phyloP scores from a whole-genome alignment of 2,797 vertebrate species.

The Notolabrus celidotus region DNA sequence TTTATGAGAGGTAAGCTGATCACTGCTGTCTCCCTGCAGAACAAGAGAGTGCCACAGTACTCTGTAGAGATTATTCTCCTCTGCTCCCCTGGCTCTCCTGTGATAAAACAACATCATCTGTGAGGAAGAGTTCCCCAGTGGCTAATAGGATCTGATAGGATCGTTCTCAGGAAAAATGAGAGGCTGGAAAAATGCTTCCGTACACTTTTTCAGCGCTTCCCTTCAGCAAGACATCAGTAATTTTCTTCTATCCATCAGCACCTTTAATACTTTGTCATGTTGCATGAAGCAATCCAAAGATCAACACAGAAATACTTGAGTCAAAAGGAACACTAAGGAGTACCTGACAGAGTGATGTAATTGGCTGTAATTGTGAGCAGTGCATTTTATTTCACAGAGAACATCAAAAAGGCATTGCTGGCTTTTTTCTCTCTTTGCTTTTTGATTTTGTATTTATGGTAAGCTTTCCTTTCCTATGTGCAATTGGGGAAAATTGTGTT shows the following conservation, averaged over 20 bases:
- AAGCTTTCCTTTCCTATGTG: conserved; percentile 35
- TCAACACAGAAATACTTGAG: conserved; percentile 28
- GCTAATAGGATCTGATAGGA: conserved; percentile 62
- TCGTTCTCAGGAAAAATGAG: conserved; percentile 38
- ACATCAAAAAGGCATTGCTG: conserved; percentile 3
- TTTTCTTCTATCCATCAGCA: conserved; percentile 50
- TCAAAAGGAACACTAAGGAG: conserved; percentile 27
- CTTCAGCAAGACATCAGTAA: conserved; percentile 30
- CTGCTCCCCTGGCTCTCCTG: conserved; percentile 37
- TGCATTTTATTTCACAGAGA: conserved; percentile 38
- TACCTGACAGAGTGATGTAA: conserved; percentile 55
- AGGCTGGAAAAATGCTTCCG: conserved; percentile 20
- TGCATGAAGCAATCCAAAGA: conserved; percentile 40
- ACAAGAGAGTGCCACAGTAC: conserved; percentile 30
- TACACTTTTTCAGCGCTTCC: conserved; percentile 16
- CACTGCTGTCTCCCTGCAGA: conserved; percentile 39
- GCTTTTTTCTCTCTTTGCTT: conserved; percentile 35
- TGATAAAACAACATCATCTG: conserved; percentile 63
- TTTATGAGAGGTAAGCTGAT: conserved; percentile 21
- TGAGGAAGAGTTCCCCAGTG: conserved; percentile 44
- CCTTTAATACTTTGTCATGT: conserved; percentile 59
- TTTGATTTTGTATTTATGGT: conserved; percentile 19
- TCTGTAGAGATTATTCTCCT: conserved; percentile 42
- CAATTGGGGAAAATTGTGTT: conserved; percentile 18
- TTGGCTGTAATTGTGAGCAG: conserved; percentile 52